Base-by-base conservation (phyloP, 2,113 vertebrate genomes). In the Alectura lathami region DNA sequence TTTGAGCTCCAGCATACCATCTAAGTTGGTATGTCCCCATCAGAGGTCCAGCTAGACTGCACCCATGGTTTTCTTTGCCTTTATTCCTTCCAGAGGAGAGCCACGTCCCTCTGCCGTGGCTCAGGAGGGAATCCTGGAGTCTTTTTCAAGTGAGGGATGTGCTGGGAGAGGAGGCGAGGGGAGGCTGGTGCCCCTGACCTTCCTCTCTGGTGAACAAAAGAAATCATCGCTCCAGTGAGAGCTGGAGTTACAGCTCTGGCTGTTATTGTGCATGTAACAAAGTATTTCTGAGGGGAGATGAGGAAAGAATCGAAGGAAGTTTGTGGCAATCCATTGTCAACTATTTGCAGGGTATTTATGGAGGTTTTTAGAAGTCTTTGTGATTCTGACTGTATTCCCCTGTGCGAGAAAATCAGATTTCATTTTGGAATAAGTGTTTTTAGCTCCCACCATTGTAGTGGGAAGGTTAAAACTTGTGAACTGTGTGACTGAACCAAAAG, bases 21-120 rank as follows among this genome's bases (percentile, higher is more conserved):
- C 3, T 54, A 22, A 54, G 1, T 6, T 54, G n/a, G 62, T 42
- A 11, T 8, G 2, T 76, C 89, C 20, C 17, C 1, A 1, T 2
- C 17, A 26, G 36, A 80, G 27, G 47, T 83, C 36, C 16, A 11
- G 30, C 21, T 85, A 42, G 38, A 20, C 47, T 57, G 29, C 0
- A 0, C 2, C 0, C 2, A 17, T 64, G 30, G 11, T 29, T 88
- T 80, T 69, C 40, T 43, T 90, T 56, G 40, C 48, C 21, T 83
- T 73, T 69, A 56, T 66, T 76, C 29, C 17, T 76, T 76, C 23
- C 20, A 23, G 20, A 42, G 48, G 67, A 79, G 29, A 64, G 34
- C 36, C 8, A 2, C 4, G 2, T 11, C n/a, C 11, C 7, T 4
- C 34, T 76, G 23, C 47, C 27, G n/a, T 68, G 57, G 32, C 34